These are phyloP conservation scores for Bungarus multicinctus DNA, from an alignment of 2,113 vertebrate species.

Conservation along the genomic window DNA sequence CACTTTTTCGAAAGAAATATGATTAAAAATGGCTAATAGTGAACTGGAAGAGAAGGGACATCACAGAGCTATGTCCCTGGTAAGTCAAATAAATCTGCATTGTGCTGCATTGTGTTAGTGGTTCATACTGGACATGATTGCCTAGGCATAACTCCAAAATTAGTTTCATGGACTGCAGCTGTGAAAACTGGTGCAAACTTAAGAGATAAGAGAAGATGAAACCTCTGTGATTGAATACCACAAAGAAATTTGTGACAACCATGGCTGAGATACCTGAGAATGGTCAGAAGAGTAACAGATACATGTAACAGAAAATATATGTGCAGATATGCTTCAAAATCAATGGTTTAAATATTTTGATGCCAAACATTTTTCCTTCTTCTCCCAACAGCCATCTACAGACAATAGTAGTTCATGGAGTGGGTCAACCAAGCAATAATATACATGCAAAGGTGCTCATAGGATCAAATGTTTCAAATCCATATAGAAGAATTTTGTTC, in stretches of 20 bases:
- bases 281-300: not conserved
- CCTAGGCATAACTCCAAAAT: conserved; percentile 8
- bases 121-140: not conserved
- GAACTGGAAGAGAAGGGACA: not conserved
- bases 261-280: not conserved
- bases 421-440: not conserved
- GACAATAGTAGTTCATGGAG: not conserved
- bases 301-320: not conserved
- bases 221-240: not conserved
- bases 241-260: not conserved
- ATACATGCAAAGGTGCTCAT: not conserved
- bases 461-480: not conserved
- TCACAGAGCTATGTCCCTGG: not conserved
- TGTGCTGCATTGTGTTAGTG: not conserved
- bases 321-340: not conserved
- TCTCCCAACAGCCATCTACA: not conserved
- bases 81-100: not conserved
- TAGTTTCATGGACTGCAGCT: conserved; percentile 31
- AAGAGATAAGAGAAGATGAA: not conserved
- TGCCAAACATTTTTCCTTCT: not conserved
- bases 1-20: not conserved
- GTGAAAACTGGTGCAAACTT: not conserved
- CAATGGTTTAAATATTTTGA: not conserved
- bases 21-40: not conserved
- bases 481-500: not conserved